Percentiles rank a stretch among this genome's conserved stretches.
These are phyloP conservation scores for Falcaria lacertinaria DNA, from an alignment of 2,888 invertebrate genomes.

Conservation along the genomic window DNA sequence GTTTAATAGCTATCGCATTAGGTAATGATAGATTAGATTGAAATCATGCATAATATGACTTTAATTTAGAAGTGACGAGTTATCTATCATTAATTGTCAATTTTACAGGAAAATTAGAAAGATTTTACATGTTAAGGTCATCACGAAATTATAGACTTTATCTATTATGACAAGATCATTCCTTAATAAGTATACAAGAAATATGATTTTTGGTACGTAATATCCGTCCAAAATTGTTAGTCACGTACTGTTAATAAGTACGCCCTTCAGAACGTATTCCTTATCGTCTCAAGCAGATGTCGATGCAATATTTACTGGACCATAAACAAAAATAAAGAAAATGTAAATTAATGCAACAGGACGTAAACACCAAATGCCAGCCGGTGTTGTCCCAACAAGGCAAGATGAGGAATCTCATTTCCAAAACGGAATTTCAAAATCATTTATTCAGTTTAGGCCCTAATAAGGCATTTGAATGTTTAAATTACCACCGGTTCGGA, in stretches of 20 bases:
- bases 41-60: background rate
- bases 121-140: background rate
- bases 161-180: background rate
- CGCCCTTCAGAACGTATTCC: no score
- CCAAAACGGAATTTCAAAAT: background rate
- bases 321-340: background rate
- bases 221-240: no score
- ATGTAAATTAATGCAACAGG: slow-evolving; percentile 28
- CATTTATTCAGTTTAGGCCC: no score
- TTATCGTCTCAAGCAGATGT: background rate
- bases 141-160: background rate
- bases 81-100: background rate
- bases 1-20: slow-evolving; percentile 9
- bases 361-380: slow-evolving; percentile 21
- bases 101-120: background rate
- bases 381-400: slow-evolving; percentile 28
- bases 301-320: background rate
- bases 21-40: slow-evolving; percentile 18
- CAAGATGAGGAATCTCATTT: slow-evolving; percentile 49
- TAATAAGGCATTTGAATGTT: no score
- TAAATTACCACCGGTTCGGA: no score
- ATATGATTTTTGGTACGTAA: no score
- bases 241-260: no score
- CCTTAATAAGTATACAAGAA: background rate
- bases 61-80: background rate